phyloP scores from a whole-genome alignment of 2,797 vertebrate genomes.

The Tiaroga cobitis region DNA sequence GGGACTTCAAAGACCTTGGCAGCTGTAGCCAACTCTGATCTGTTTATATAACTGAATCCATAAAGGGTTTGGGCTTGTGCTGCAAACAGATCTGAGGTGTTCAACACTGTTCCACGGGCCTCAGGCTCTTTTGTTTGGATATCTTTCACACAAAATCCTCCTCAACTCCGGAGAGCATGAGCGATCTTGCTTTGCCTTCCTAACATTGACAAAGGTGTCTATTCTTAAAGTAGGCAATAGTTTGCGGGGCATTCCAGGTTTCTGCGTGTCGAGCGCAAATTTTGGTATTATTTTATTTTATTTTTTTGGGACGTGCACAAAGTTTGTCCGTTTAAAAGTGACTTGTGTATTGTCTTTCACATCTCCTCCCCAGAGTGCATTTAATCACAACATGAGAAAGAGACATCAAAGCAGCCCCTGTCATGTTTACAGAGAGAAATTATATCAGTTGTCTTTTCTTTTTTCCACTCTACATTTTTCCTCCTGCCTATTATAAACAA shows the following conservation, averaged over 20 bases:
- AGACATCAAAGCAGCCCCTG: conserved; percentile 23
- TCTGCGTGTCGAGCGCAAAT: neutral
- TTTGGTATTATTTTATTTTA: neutral
- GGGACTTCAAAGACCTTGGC: conserved; percentile 62
- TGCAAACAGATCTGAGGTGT: conserved; percentile 53
- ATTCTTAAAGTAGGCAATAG: conserved; percentile 21
- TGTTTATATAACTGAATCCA: conserved; percentile 64
- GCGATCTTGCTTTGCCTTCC: conserved; percentile 51
- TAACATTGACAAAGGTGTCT: conserved; percentile 30
- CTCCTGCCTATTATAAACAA: conserved; percentile 16
- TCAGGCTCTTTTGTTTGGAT: conserved; percentile 54
- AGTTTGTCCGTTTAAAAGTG: conserved; percentile 10
- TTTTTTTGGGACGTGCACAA: neutral
- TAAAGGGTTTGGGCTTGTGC: conserved; percentile 57
- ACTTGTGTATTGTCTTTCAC: conserved; percentile 44
- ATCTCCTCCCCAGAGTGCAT: conserved; percentile 28
- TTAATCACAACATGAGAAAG: conserved; percentile 40
- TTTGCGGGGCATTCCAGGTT: conserved; percentile 14
- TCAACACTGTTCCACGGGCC: conserved; percentile 43
- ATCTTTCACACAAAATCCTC: conserved; percentile 47
- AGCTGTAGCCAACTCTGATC: conserved; percentile 44
- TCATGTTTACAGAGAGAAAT: conserved; percentile 40
- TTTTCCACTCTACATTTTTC: neutral
- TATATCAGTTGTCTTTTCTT: conserved; percentile 25
- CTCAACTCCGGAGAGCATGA: conserved; percentile 42